Base-by-base conservation (phyloP, 2,888 invertebrate species). In the Helobdella robusta region DNA sequence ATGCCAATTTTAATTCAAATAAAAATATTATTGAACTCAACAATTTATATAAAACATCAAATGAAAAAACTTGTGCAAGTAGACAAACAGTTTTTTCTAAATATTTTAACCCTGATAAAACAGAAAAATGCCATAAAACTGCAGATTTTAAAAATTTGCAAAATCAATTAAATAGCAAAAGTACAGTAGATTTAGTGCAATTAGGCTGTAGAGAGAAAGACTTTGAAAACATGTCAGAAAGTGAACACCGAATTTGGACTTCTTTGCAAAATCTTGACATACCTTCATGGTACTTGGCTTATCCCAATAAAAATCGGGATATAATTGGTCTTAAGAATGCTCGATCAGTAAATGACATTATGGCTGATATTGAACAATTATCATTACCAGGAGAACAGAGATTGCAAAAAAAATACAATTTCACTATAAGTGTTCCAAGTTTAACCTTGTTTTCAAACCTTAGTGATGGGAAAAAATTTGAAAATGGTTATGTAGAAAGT, bases 231-330 rank as follows among this genome's bases (percentile, higher is more conserved):
- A 48, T 66, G 11, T 93, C 92, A 70, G 92, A 92, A 82, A 91
- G 92, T 82, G 92, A 94, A 81, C 83, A 93, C 72, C 86, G 93
- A 73, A 89, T 94, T 69, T 90, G 91, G 81, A 87, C 91, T 74
- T 93, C 93, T 63, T 82, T 94, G 76, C 91, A 92, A 81, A 89
- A 90, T 77, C 86, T 94, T 74, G 89, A 91, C 82, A 87, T 94
- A 70, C 94, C 94, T 68, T 91, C 93, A 79, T 94, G 94, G 94
- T 93, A 86, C 82, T 86, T 86, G 78, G 86, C 74, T 64, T 78
- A 78, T 15, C 44, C 56, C 8, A 52, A 67, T 2, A 35, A 44
- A 8, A 46, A 62, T 32, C 60, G 66, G 46, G 58, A 64, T 36
- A 61, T 67, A 18, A 64, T 67, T 8, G 44, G 62, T 25, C 64